A percentile compares a stretch with the other conserved stretches of the same genome.
phyloP scores from a whole-genome alignment of 2,797 vertebrate genomes.

The Tarsius wallacei region DNA sequence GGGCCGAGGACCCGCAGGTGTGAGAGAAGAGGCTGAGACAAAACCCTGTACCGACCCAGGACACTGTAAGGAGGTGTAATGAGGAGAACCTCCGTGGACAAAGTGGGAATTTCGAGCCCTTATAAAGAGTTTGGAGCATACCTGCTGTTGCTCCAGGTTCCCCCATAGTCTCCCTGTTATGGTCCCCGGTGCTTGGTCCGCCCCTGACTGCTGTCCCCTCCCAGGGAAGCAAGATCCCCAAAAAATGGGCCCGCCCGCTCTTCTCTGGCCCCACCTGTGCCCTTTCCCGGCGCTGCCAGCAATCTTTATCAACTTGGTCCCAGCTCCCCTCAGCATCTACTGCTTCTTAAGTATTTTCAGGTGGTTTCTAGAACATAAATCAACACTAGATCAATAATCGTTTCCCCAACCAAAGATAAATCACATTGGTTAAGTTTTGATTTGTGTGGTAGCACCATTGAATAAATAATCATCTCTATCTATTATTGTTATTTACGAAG shows the following conservation, averaged over 20 bases:
- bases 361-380: background rate
- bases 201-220: background rate
- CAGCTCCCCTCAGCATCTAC: background rate
- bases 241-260: background rate
- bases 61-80: background rate
- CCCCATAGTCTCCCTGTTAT: fast-evolving
- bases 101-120: background rate
- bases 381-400: background rate
- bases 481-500: background rate
- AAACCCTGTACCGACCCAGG: background rate
- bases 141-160: fast-evolving
- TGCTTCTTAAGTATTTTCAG: background rate
- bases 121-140: background rate
- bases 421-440: background rate
- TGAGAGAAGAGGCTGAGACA: background rate
- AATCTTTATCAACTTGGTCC: fast-evolving
- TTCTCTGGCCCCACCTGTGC: background rate
- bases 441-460: background rate
- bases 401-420: background rate
- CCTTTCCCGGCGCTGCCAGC: fast-evolving
- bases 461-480: conserved; percentile 37
- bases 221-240: background rate
- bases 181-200: background rate
- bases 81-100: background rate
- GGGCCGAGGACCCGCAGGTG: fast-evolving